Conservation (phyloP, 23 tunicate genomes). For the Ascidia mentula region DNA sequence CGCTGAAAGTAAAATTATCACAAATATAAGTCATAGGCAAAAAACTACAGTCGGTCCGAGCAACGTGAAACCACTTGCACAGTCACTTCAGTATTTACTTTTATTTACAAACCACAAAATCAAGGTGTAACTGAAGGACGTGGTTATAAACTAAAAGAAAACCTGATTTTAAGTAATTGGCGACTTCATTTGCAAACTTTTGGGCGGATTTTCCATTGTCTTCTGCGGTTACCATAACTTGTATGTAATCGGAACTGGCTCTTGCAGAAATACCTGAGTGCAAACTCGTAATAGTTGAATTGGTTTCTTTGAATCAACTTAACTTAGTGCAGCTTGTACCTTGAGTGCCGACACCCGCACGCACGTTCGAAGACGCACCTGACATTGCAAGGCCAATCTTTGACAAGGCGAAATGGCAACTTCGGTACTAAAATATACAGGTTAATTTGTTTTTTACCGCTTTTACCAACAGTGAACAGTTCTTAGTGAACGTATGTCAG, state of each 20-base stretch:
- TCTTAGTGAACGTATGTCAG: neutral
- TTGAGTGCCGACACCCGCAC: too few relatives aligned
- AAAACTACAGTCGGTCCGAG: too few relatives aligned
- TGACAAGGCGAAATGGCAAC: conserved; percentile 30
- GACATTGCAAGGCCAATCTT: too few relatives aligned
- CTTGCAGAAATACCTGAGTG: neutral
- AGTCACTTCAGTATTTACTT: too few relatives aligned
- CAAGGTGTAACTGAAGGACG: too few relatives aligned
- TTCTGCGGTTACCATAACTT: conserved; percentile 66
- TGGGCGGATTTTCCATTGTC: conserved; percentile 66
- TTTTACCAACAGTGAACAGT: neutral
- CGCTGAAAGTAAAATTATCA: conserved; percentile 22
- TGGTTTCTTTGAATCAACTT: too few relatives aligned
- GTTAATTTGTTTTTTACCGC: neutral
- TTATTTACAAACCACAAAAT: too few relatives aligned
- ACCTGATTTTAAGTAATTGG: neutral
- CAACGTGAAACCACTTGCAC: too few relatives aligned
- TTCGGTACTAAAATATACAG: conserved; percentile 5
- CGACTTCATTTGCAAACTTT: conserved; percentile 38
- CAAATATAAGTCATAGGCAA: neutral
- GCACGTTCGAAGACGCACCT: too few relatives aligned
- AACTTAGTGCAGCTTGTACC: too few relatives aligned
- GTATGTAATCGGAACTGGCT: conserved; percentile 37
- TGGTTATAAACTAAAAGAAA: too few relatives aligned
- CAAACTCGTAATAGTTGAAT: too few relatives aligned